phyloP scores from a whole-genome alignment of 2,888 invertebrate species.

The Shargacucullia verbasci region DNA sequence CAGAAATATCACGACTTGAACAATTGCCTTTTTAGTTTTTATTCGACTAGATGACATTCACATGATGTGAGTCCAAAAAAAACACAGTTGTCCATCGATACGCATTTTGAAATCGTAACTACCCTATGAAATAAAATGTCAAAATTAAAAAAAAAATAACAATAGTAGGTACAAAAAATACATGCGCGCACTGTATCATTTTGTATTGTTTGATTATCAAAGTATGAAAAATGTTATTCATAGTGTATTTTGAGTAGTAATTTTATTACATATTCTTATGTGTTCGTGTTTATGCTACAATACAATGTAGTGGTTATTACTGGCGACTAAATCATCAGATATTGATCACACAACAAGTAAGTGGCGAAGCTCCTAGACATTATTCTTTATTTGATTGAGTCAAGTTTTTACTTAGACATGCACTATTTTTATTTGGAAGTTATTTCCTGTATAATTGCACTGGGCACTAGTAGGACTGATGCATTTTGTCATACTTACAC shows the following conservation, averaged over 20 bases:
- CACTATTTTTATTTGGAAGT: not conserved
- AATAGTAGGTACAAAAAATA: constrained; percentile 10
- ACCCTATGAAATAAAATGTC: too few relatives aligned
- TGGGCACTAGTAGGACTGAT: too few relatives aligned
- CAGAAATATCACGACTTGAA: too few relatives aligned
- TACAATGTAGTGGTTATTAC: constrained; percentile 36
- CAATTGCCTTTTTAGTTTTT: too few relatives aligned
- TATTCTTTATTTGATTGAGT: too few relatives aligned
- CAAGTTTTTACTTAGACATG: not conserved
- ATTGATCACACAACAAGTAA: constrained; percentile 48
- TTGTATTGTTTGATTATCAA: constrained; percentile 40
- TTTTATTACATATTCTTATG: constrained; percentile 9
- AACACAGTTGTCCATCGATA: too few relatives aligned
- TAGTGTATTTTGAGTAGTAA: constrained; percentile 18
- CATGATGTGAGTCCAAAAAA: too few relatives aligned
- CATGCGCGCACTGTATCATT: constrained; percentile 37
- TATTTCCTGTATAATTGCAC: too few relatives aligned
- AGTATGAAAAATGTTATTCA: constrained; percentile 41
- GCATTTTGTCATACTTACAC: too few relatives aligned
- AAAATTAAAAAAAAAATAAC: constrained; percentile 45
- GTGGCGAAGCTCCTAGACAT: constrained; percentile 13
- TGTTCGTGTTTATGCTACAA: constrained; percentile 7
- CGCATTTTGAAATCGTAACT: too few relatives aligned
- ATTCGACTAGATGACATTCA: too few relatives aligned
- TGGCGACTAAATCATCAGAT: constrained; percentile 19